phyloP scores from a whole-genome alignment of 2,888 invertebrate genomes.

The Eristalis pertinax region DNA sequence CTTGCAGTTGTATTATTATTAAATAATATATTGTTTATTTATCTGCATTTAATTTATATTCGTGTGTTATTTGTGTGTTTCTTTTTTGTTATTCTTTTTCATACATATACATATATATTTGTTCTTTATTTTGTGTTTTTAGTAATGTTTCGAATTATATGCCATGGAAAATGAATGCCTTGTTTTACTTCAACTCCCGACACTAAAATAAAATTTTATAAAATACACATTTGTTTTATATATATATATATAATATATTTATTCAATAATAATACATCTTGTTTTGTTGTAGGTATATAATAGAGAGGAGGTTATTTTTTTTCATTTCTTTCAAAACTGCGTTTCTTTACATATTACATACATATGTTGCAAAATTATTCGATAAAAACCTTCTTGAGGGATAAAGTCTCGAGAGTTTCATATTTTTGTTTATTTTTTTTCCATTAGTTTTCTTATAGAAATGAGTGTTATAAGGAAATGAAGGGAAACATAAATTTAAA shows the following conservation, averaged over 20 bases:
- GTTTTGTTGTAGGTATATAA: slow-evolving; percentile 6
- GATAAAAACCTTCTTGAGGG: slow-evolving; percentile 54
- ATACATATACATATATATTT: slow-evolving; percentile 68
- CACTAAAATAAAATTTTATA: slow-evolving; percentile 41
- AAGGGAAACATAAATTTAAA: slow-evolving; percentile 3
- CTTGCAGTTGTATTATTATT: slow-evolving; percentile 70
- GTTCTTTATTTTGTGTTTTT: slow-evolving; percentile 37
- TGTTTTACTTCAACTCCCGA: slow-evolving; percentile 48
- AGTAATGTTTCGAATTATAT: slow-evolving; percentile 73
- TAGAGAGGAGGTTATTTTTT: slow-evolving; percentile 33
- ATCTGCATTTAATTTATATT: slow-evolving; percentile 65
- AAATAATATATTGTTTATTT: slow-evolving; percentile 67
- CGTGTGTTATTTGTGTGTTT: slow-evolving; percentile 77
- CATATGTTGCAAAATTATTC: slow-evolving; percentile 33
- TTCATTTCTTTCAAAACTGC: neutral
- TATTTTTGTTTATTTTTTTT: neutral
- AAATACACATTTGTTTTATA: neutral
- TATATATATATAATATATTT: slow-evolving; percentile 58
- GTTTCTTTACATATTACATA: slow-evolving; percentile 37
- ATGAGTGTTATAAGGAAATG: neutral
- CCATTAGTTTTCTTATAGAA: slow-evolving; percentile 1
- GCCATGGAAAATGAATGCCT: slow-evolving; percentile 50
- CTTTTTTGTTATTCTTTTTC: slow-evolving; percentile 25
- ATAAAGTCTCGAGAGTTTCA: slow-evolving; percentile 54
- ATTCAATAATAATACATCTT: slow-evolving; percentile 70